A percentile compares a stretch with the other conserved stretches of the same genome.
Evolutionary conservation across 2,888 invertebrate species (phyloP).

Genomic region (Drosophila anomalipes): DNA sequence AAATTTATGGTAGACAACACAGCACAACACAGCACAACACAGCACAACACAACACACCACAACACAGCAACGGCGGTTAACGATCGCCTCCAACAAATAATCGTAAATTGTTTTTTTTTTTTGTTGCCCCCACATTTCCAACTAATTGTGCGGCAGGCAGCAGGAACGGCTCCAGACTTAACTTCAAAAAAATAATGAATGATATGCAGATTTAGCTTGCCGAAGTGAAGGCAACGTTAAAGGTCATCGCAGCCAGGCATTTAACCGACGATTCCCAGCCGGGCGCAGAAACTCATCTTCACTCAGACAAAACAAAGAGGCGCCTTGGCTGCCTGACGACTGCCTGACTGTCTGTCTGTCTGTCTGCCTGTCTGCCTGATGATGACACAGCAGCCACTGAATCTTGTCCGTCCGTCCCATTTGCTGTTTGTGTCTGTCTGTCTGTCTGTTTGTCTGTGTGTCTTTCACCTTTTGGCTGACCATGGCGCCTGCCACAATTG

Average conservation of each 20-base stretch:
- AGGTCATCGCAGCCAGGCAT: constrained; percentile 62
- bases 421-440: constrained; percentile 16
- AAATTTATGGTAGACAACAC: constrained; percentile 62
- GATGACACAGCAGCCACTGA: constrained; percentile 72
- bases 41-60: background rate
- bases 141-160: constrained; percentile 57
- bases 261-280: constrained; percentile 33
- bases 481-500: constrained; percentile 72
- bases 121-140: constrained; percentile 58
- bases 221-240: constrained; percentile 68
- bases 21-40: background rate
- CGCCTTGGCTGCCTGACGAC: background rate
- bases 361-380: constrained; percentile 29
- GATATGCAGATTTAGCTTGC: constrained; percentile 69
- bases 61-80: constrained; percentile 39
- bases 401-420: constrained; percentile 28
- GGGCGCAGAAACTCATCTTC: constrained; percentile 4
- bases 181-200: constrained; percentile 56
- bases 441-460: constrained; percentile 9
- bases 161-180: constrained; percentile 7
- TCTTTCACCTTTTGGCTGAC: constrained; percentile 76
- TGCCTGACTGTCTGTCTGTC: constrained; percentile 19
- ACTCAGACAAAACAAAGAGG: constrained; percentile 1
- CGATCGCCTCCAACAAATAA: constrained; percentile 60
- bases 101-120: constrained; percentile 64